These are phyloP conservation scores for Saccostrea echinata DNA, from an alignment of 1,140 invertebrate genomes.

Conservation along the genomic window DNA sequence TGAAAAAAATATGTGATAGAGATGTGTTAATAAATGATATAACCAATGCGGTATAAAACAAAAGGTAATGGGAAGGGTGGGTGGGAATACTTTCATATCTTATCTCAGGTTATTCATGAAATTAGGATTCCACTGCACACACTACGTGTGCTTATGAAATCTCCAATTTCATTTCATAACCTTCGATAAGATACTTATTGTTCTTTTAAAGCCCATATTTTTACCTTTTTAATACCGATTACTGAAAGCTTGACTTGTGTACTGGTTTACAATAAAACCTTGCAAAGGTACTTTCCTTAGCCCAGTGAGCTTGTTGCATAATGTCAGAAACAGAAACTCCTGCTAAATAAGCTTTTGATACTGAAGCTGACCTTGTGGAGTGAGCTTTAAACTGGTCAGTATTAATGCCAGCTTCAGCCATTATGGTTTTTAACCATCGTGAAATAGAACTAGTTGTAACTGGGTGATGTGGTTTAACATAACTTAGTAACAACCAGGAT, in stretches of 20 bases:
- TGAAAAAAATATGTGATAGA: too few species aligned
- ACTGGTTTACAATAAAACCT: slow-evolving; percentile 33
- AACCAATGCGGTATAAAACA: too few species aligned
- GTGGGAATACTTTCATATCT: too few species aligned
- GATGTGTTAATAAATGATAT: too few species aligned
- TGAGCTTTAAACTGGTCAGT: too few species aligned
- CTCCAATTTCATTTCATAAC: not conserved
- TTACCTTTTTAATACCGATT: slow-evolving; percentile 1
- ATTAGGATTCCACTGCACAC: too few species aligned
- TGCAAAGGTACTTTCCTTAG: slow-evolving; percentile 20
- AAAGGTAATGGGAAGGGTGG: too few species aligned
- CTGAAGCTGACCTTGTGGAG: too few species aligned
- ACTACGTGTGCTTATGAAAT: not conserved
- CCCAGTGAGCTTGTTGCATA: not conserved
- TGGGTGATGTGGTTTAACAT: slow-evolving; percentile 40
- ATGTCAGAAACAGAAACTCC: not conserved
- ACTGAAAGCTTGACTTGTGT: not conserved
- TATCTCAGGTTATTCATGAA: too few species aligned
- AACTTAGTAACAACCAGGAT: slow-evolving; percentile 19
- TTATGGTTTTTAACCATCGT: slow-evolving; percentile 29
- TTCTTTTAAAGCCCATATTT: not conserved
- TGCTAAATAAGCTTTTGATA: not conserved
- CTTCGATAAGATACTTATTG: not conserved
- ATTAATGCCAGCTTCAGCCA: too few species aligned
- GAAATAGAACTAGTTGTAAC: slow-evolving; percentile 15